Evolutionary conservation across 2,113 vertebrate genomes (phyloP), one percentile per base, ranked within the genome.

Genomic region (Myodes glareolus): DNA sequence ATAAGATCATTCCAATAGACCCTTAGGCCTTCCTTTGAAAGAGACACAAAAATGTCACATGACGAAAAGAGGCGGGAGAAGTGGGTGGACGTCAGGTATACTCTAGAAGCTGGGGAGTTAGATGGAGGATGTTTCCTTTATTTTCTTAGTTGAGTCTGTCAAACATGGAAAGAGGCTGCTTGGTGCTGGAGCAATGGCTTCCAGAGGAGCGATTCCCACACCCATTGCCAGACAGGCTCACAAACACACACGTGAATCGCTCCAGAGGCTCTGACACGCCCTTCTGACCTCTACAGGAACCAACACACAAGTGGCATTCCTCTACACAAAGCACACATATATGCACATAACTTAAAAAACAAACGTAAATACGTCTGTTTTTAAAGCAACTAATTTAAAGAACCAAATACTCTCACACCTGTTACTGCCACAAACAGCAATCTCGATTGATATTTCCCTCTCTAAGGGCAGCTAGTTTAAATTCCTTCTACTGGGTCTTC

Each of bases 1-100:
- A 96, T 92, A 47, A 95, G 19, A 55, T 58, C 12, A 31, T 94
- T 92, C 92, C 75, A 96, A 95, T 29, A 87, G 86, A 31, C 65
- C 47, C 94, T 75, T 58, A 75, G 75, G 39, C 23, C 85, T 91
- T 36, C n/a, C 72, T 91, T 91, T 82, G 67, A 85, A 82, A 94
- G 45, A 94, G 33, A 91, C 50, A 52, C 36, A 82, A 70, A 2
- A 58, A 42, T 65, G 68, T 19, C 61, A 55, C 2, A 14, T 65
- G 16, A 94, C 76, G 88, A 96, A 92, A 93, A 21, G 27, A 93
- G 29, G 39, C 27, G 9, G 25, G 55, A 77, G 63, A 47, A 63
- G 50, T 23, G 23, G 9, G 39, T 45, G 50, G 61, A 67, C 77
- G 73, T 84, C 39, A 86, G 12, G 8, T 80, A 65, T 9, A 12